phyloP scores from a whole-genome alignment of 2,797 vertebrate genomes.

The Aphelocoma californica region DNA sequence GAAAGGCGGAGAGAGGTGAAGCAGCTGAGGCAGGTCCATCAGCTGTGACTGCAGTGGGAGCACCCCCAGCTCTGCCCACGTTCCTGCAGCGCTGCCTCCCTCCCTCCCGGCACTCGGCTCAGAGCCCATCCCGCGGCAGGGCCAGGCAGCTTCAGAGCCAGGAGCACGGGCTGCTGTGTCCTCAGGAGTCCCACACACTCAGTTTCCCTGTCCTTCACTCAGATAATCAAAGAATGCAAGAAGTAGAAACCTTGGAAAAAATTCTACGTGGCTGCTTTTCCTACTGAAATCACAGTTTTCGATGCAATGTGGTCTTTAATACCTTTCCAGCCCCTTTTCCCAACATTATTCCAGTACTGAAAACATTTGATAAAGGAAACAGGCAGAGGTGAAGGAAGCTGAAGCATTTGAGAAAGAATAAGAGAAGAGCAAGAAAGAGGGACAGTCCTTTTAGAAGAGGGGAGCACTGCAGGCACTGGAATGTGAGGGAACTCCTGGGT shows the following conservation, averaged over 20 bases:
- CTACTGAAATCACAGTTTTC: not conserved
- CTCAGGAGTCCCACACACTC: not conserved
- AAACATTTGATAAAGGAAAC: not conserved
- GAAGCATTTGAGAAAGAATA: not conserved
- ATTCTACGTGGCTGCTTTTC: not conserved
- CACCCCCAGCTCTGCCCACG: not conserved
- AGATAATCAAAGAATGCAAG: not conserved
- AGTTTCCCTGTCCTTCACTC: not conserved
- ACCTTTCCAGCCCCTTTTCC: not conserved
- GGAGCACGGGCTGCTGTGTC: not conserved
- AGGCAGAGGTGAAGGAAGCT: not conserved
- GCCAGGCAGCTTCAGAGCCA: not conserved
- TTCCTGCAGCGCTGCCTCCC: not conserved
- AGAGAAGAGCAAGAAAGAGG: not conserved
- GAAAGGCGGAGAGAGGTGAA: not conserved
- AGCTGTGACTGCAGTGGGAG: not conserved
- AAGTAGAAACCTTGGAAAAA: not conserved
- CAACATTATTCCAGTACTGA: not conserved
- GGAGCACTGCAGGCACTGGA: not conserved
- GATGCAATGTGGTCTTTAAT: not conserved
- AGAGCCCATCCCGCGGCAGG: accelerated
- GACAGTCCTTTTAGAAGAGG: not conserved
- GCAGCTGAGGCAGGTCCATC: not conserved
- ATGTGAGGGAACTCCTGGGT: not conserved
- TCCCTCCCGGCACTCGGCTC: not conserved